These are phyloP conservation scores for Drosophila gaucha DNA, from an alignment of 2,888 invertebrate genomes.

Conservation along the genomic window DNA sequence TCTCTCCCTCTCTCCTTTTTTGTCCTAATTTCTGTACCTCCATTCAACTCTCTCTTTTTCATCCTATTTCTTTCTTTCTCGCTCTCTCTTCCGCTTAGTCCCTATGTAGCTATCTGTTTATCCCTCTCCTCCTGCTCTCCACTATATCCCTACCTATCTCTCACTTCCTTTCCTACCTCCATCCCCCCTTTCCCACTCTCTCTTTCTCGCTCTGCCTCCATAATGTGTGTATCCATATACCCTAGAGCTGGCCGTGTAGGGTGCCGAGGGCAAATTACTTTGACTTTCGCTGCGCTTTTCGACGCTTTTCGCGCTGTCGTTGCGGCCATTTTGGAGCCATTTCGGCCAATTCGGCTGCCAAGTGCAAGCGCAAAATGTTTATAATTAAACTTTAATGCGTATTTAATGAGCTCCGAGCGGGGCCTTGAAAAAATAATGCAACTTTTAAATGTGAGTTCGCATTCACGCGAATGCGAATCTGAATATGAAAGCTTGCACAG, in stretches of 20 bases:
- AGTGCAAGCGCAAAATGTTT: conserved; percentile 77
- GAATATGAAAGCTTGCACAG: conserved; percentile 39
- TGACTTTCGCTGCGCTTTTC: conserved; percentile 74
- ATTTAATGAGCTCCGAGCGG: conserved; percentile 55
- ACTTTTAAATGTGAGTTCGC: conserved; percentile 45
- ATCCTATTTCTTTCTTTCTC: background rate
- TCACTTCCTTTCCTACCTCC: background rate
- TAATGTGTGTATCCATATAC: conserved; percentile 19
- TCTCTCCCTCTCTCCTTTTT: background rate
- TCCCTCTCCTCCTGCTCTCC: background rate
- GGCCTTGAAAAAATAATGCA: conserved; percentile 62
- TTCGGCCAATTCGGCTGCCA: conserved; percentile 48
- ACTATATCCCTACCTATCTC: background rate
- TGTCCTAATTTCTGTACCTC: background rate
- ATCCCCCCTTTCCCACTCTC: no score
- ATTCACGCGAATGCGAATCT: conserved; percentile 5
- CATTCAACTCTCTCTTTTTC: background rate
- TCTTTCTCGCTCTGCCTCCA: no score
- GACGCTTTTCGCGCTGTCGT: conserved; percentile 47
- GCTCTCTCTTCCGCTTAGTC: no score
- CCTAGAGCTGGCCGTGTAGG: conserved; percentile 1
- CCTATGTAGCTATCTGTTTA: background rate
- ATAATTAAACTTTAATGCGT: conserved; percentile 79
- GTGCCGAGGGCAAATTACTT: conserved; percentile 64
- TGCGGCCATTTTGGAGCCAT: conserved; percentile 63